phyloP scores from a whole-genome alignment of 2,797 vertebrate species.

The Odontamblyopus rebecca region DNA sequence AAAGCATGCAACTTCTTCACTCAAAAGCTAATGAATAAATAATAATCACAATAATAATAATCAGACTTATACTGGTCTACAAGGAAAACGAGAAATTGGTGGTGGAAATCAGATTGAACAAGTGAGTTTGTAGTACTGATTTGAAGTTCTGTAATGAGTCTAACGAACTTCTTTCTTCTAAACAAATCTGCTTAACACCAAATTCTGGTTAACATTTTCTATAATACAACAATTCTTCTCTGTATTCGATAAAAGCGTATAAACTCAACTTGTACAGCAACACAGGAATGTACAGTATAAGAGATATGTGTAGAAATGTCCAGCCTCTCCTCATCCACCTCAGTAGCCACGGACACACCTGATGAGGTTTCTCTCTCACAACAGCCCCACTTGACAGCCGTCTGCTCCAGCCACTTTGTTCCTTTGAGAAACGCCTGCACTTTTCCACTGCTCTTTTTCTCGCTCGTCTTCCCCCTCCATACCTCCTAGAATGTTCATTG shows the following conservation, averaged over 20 bases:
- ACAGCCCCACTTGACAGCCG: constrained; percentile 75
- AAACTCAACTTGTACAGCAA: background rate
- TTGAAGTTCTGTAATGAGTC: too few relatives aligned
- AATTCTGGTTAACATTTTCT: background rate
- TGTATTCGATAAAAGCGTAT: background rate
- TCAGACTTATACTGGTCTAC: too few relatives aligned
- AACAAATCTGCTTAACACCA: background rate
- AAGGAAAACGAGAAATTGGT: too few relatives aligned
- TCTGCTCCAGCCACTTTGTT: constrained; percentile 72
- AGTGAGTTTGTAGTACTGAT: too few relatives aligned
- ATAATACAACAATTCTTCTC: background rate
- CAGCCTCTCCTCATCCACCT: constrained; percentile 23
- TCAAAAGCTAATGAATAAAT: background rate
- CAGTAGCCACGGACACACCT: constrained; percentile 49
- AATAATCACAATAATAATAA: too few relatives aligned
- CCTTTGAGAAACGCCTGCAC: constrained; percentile 69
- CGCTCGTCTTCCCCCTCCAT: constrained; percentile 21
- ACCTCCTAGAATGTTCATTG: constrained; percentile 80
- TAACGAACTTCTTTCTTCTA: background rate
- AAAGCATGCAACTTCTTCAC: background rate
- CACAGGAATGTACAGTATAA: constrained; percentile 3
- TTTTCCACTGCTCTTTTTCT: constrained; percentile 40
- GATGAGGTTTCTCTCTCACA: constrained; percentile 55
- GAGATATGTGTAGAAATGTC: constrained; percentile 15
- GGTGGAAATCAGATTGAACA: too few relatives aligned